Conservation (phyloP, 2,113 vertebrate genomes). For the Cyprinus carpio region DNA sequence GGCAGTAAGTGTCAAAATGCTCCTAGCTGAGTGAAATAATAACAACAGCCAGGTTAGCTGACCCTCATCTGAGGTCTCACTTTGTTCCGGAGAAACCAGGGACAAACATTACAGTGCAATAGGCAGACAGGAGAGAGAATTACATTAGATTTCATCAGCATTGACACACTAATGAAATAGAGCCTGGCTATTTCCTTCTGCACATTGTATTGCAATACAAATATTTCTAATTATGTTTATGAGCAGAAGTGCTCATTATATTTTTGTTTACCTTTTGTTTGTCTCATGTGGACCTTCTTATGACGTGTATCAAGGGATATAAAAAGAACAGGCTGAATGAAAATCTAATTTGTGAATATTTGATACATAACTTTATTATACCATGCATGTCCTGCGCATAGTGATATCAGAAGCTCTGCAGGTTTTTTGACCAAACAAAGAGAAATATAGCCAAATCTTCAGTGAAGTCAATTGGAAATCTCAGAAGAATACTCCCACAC, state of each 20-base stretch:
- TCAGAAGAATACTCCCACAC: constrained; percentile 41
- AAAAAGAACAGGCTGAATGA: background rate
- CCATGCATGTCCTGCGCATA: background rate
- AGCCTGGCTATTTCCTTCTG: constrained; percentile 46
- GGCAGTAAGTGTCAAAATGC: background rate
- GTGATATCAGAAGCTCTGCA: background rate
- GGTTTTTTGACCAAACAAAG: constrained; percentile 34
- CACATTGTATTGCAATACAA: background rate
- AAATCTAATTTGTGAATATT: constrained; percentile 15
- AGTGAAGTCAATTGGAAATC: constrained; percentile 44
- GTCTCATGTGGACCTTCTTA: background rate
- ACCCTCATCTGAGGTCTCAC: background rate
- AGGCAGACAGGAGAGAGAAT: constrained; percentile 27
- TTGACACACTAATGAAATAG: constrained; percentile 51
- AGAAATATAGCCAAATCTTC: constrained; percentile 40
- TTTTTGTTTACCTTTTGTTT: background rate
- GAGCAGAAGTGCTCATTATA: background rate
- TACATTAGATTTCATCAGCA: constrained; percentile 42
- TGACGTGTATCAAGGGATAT: background rate
- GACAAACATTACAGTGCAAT: constrained; percentile 18
- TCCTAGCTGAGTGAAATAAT: background rate
- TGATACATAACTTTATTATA: constrained; percentile 28
- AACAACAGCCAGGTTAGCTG: background rate
- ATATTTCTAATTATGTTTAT: background rate
- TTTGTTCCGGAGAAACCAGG: constrained; percentile 26